Base-by-base conservation (phyloP, 2,113 vertebrate genomes). In the Cercocebus atys region DNA sequence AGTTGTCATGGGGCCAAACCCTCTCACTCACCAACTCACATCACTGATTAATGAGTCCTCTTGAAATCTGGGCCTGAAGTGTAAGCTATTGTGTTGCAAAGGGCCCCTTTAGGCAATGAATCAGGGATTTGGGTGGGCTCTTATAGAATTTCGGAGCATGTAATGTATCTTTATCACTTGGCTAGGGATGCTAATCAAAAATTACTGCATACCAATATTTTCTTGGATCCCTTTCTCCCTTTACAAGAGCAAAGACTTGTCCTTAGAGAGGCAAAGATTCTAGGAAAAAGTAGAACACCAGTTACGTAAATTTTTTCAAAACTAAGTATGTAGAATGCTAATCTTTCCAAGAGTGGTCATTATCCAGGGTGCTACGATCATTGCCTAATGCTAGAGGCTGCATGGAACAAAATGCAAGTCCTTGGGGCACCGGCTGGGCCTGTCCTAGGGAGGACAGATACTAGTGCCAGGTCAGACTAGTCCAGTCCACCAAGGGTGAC, bases 211-310 rank as follows among this genome's bases (percentile, higher is more conserved):
- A 90, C 85, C 52, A 70, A 72, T 86, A 92, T 27, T 90, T 97
- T 32, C 88, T 97, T 97, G 97, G 95, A 97, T 96, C 80, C 22
- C 16, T 93, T 93, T 83, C 81, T 93, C 61, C 72, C 90, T 90
- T 92, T 93, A 90, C 79, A 96, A 97, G 88, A 95, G 52, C 1
- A 96, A 81, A 27, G 38, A 96, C 40, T 81, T 82, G 81, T 97
- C 97, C 96, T 96, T 52, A 95, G 97, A 97, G 97, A 97, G 88
- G 38, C 89, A 92, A 91, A 95, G 81, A 97, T 97, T 97, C 97
- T 97, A 95, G 80, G 97, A 97, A 97, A 98, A 96, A 95, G 89
- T 47, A 96, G 97, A 96, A 98, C 92, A 96, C 59, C 20, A 30
- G 70, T 97, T 97, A 86, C 84, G 95, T 93, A 88, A 95, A 8